phyloP scores from a whole-genome alignment of 92 coral and sea anemone species.

The Meandrina meandrites region DNA sequence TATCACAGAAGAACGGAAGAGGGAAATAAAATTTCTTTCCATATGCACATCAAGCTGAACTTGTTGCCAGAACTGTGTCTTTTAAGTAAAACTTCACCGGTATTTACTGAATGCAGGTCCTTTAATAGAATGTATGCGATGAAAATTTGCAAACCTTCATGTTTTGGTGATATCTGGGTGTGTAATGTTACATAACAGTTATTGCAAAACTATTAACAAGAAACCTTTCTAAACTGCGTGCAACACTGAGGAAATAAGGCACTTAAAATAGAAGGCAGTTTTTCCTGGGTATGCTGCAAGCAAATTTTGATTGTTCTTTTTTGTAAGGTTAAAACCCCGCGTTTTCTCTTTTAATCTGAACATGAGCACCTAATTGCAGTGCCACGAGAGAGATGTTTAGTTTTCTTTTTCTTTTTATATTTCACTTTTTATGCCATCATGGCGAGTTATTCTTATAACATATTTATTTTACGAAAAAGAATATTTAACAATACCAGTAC shows the following conservation, averaged over 20 bases:
- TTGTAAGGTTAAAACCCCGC: background rate
- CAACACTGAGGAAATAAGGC: slow-evolving; percentile 22
- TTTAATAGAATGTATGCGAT: background rate
- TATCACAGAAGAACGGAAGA: background rate
- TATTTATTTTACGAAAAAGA: background rate
- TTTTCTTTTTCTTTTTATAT: background rate
- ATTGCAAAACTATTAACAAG: background rate
- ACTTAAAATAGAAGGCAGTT: background rate
- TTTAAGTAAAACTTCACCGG: no score
- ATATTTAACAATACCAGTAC: background rate
- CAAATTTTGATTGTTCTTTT: background rate
- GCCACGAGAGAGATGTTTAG: background rate
- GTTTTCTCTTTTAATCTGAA: background rate
- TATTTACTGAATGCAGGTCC: background rate
- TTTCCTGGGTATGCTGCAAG: slow-evolving; percentile 3
- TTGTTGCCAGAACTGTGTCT: background rate
- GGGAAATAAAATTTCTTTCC: background rate
- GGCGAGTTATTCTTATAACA: background rate
- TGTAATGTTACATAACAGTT: background rate
- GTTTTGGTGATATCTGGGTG: background rate
- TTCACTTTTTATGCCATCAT: background rate
- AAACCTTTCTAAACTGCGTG: background rate
- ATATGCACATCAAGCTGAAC: background rate
- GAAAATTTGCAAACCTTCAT: background rate
- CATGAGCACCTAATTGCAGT: background rate